Conservation (phyloP, 92 coral and sea anemone species). For the Epizoanthus fatuus region DNA sequence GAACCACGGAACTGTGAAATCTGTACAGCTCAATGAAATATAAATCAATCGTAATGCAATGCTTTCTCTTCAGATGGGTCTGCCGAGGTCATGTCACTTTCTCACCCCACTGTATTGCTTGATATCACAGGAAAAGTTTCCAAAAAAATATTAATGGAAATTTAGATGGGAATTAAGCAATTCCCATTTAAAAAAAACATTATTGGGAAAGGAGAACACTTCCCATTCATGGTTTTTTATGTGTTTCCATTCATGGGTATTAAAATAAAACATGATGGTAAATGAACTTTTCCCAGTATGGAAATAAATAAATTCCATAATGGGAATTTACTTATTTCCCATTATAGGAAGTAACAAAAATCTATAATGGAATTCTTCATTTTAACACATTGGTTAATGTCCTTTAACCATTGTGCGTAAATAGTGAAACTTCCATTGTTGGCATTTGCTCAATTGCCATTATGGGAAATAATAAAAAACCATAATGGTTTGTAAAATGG, state of each 20-base stretch:
- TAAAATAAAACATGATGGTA: not conserved
- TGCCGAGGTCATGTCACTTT: too few species aligned
- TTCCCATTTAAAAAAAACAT: not conserved
- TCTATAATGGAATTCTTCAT: slow-evolving; percentile 1
- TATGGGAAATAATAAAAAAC: not conserved
- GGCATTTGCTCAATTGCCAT: not conserved
- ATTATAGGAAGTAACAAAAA: slow-evolving; percentile 23
- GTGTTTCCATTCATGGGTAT: not conserved
- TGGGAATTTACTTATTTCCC: slow-evolving; percentile 24
- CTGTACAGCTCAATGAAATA: too few species aligned
- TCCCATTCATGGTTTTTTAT: not conserved
- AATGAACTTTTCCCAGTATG: slow-evolving; percentile 1
- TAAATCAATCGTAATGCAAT: too few species aligned
- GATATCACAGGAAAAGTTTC: not conserved
- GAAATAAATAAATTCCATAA: slow-evolving; percentile 4
- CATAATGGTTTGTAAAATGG: slow-evolving; percentile 4
- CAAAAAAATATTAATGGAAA: not conserved
- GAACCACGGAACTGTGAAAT: too few species aligned
- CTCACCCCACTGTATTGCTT: too few species aligned
- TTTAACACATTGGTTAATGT: not conserved
- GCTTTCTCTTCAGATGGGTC: too few species aligned
- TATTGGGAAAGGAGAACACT: not conserved
- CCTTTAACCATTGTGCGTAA: slow-evolving; percentile 26
- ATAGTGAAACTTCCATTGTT: slow-evolving; percentile 30
- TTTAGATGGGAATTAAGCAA: not conserved